A percentile compares a stretch with the other conserved stretches of the same genome.
Conservation (phyloP, 2,113 vertebrate species). For the Empidonax alnorum region DNA sequence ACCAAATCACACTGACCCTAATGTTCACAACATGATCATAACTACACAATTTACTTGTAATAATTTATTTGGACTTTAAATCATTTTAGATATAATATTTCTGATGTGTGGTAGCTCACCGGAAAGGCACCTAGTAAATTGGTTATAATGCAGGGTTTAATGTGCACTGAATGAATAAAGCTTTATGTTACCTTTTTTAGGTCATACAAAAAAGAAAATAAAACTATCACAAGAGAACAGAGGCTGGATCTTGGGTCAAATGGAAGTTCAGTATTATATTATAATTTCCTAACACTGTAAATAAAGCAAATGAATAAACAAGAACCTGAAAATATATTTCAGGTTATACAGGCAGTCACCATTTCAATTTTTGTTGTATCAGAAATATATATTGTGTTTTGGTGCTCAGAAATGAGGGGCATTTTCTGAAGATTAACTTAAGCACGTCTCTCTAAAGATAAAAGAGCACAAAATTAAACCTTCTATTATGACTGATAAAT, state of each 20-base stretch:
- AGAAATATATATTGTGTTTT: background rate
- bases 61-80: background rate
- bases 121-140: background rate
- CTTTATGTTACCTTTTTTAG: background rate
- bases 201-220: background rate
- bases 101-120: background rate
- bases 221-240: background rate
- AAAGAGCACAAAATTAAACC: background rate
- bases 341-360: background rate
- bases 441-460: background rate
- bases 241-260: background rate
- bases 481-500: background rate
- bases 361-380: background rate
- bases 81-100: background rate
- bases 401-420: background rate
- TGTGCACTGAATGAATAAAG: background rate
- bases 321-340: background rate
- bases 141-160: background rate
- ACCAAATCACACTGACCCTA: rapidly evolving
- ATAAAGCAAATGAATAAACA: background rate
- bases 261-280: background rate
- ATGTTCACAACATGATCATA: background rate
- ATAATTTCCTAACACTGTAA: background rate
- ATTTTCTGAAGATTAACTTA: background rate
- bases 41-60: background rate